Conservation (phyloP, 1,140 invertebrate species). For the Notospermus geniculatus region DNA sequence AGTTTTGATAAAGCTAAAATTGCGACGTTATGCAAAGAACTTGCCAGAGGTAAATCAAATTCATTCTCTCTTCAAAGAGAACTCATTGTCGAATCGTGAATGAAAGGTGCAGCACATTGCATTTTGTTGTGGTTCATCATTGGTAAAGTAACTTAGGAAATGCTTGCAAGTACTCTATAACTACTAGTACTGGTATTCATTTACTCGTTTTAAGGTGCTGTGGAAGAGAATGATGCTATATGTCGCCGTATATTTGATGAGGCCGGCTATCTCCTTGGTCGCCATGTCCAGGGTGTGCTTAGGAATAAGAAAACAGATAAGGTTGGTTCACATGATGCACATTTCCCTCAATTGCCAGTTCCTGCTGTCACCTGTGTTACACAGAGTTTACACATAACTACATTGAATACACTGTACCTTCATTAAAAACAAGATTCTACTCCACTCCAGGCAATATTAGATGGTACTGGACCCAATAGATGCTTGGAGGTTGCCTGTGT, state of each 20-base stretch:
- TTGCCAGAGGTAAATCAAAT: constrained; percentile 63
- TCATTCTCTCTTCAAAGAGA: background rate
- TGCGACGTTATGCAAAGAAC: constrained; percentile 72
- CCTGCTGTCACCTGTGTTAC: too few species aligned
- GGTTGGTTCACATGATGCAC: constrained; percentile 48
- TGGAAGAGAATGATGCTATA: constrained; percentile 69
- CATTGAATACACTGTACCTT: too few species aligned
- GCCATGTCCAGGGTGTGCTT: constrained; percentile 70
- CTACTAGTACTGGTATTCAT: too few species aligned
- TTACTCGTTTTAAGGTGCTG: too few species aligned
- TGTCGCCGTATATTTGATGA: constrained; percentile 72
- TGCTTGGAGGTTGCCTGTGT: constrained; percentile 85
- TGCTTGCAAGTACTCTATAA: too few species aligned
- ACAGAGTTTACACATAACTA: too few species aligned
- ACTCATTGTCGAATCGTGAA: constrained; percentile 12
- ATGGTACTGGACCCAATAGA: constrained; percentile 41
- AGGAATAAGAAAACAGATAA: constrained; percentile 63
- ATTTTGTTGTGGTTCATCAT: too few species aligned
- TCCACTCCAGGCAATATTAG: constrained; percentile 38
- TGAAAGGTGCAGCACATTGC: too few species aligned
- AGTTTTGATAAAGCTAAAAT: constrained; percentile 82
- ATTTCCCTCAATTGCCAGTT: constrained; percentile 28
- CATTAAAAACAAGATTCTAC: too few species aligned
- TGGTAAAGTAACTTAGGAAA: too few species aligned
- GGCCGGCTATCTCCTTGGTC: constrained; percentile 74